Base-by-base conservation (phyloP, 2,113 vertebrate species). In the Thalassoma bifasciatum region DNA sequence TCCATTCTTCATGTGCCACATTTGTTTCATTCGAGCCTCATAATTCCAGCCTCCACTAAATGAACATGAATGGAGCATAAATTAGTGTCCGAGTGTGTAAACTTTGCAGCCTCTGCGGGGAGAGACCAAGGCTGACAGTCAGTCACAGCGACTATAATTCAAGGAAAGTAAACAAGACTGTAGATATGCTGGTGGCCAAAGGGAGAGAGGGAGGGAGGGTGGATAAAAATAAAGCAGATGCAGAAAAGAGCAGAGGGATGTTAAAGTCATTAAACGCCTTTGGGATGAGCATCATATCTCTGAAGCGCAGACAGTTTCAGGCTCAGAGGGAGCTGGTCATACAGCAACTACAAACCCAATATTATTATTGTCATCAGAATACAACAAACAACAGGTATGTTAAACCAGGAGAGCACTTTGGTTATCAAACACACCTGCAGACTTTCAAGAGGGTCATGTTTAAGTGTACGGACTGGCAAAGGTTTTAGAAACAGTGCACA, bases 1-100 rank as follows among this genome's bases (percentile, higher is more conserved):
- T 60, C 59, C 40, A 8, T 82, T 80, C 76, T 73, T 85, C 53
- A 63, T 73, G 42, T 79, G 62, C 0, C 26, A 24, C 67, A 42
- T 10, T 73, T 61, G 21, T 71, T 58, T 38, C 66, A 23, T 49
- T 21, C 36, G 21, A 5, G 26, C 19, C 30, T 16, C 52, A 19
- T 66, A 64, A 77, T 79, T 83, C 66, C 51, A 61, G 6, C 56
- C 57, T 82, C 52, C 38, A 66, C 86, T 85, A 84, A 75, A 77
- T 21, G 53, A 60, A 66, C 71, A 57, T 9, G 47, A 60, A 57
- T n/a, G 54, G 38, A 59, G 22, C 72, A 76, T 78, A 75, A 77
- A 81, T 72, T 54, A 22, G 23, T 57, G 78, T 73, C 4, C 19
- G 6, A 49, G 53, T 69, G 17, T 71, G 75, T 70, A 52, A 84